A percentile compares a stretch with the other conserved stretches of the same genome.
Conservation (phyloP, 2,888 invertebrate species). For the Xiphydria camelus region DNA sequence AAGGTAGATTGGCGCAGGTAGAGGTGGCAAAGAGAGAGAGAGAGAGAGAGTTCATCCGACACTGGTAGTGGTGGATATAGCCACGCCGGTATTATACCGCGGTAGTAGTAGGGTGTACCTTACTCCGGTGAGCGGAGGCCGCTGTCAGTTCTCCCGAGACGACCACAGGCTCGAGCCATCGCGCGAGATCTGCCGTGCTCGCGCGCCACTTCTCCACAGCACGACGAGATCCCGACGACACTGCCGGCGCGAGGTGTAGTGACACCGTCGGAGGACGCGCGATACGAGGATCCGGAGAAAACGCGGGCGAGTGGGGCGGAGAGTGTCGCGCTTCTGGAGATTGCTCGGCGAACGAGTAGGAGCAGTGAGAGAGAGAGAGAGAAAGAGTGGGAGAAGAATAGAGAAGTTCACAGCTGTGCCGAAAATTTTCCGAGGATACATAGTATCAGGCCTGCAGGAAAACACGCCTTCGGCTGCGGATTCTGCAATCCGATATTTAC, state of each 20-base stretch:
- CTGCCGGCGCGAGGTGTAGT: background rate
- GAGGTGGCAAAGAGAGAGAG: conserved; percentile 7
- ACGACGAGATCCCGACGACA: too few relatives aligned
- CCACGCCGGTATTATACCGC: conserved; percentile 31
- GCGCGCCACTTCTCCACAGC: background rate
- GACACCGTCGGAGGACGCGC: background rate
- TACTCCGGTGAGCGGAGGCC: conserved; percentile 47
- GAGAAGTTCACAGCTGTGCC: background rate
- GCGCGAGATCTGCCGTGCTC: conserved; percentile 35
- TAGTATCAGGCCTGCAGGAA: too few relatives aligned
- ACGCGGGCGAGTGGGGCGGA: background rate
- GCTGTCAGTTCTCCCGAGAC: conserved; percentile 48
- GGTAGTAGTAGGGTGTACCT: conserved; percentile 43
- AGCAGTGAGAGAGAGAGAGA: background rate
- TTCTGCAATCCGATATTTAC: too few relatives aligned
- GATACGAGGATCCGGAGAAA: background rate
- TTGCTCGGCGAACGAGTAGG: conserved; percentile 16
- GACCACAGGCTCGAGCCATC: conserved; percentile 45
- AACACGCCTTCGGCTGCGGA: too few relatives aligned
- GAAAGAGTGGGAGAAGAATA: background rate
- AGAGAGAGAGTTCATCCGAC: conserved; percentile 15
- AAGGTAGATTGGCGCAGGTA: conserved; percentile 29
- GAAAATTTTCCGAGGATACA: too few relatives aligned
- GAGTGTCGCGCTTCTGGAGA: background rate
- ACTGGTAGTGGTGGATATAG: conserved; percentile 32